Evolutionary conservation across 2,888 invertebrate genomes (phyloP), one percentile per base, ranked within the genome.

Genomic region (Andricus curvator): DNA sequence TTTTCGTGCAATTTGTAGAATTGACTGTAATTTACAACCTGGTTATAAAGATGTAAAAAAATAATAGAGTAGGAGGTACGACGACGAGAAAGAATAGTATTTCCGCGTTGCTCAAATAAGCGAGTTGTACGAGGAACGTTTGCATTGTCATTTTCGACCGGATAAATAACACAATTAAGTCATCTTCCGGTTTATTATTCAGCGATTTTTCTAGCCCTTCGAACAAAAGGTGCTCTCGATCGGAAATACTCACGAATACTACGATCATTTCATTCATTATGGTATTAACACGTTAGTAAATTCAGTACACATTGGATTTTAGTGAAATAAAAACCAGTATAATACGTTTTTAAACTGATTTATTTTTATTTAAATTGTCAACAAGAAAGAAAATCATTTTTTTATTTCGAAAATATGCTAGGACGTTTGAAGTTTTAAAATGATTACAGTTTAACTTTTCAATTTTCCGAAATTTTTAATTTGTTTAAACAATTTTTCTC

Each of bases 181-280:
- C 74, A 44, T 80, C 84, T 85, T 86, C 86, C 87, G 84, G 87
- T 85, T 83, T 84, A 82, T 85, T 85, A 86, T 85, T 80, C 51
- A 56, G n/a, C 11, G 74, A 56, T 51, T 74, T 74, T 74, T 56
- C 37, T 74, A 56, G 33, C 20, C 74, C 44, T 33, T 62, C n/a
- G 74, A 74, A 74, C 56, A 74, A 74, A 56, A 33, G 51, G n/a
- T 68, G 68, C 25, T 68, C 48, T 68, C 68, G 9, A 74, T 74
- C 51, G 74, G 51, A 74, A 74, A 74, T 74, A 33, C 25, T 68
- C 68, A 68, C 56, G 13, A 25, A 56, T n/a, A 74, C 56, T 20
- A 51, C 13, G 51, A 44, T 44, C 5, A 15, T 70, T 70, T 51
- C 33, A 51, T 33, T 51, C 48, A 67, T 67, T 68, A 68, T 41